Conservation (phyloP, 1,140 invertebrate genomes). For the Drosophila ambigua region DNA sequence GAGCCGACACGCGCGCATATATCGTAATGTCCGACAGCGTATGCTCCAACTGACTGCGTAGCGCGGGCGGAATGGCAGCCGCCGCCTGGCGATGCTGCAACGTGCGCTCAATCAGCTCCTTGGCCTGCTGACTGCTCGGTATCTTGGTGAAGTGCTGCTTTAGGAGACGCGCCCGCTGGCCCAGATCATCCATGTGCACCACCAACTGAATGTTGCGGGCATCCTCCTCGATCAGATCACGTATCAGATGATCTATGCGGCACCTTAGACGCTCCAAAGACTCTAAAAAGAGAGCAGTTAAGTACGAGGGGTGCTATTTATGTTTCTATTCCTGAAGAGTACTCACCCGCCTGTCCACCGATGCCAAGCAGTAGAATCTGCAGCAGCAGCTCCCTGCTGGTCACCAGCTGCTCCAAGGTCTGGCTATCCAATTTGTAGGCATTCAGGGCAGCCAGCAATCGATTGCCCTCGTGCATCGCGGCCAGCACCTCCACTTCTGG, state of each 20-base stretch:
- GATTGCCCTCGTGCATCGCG: conserved; percentile 84
- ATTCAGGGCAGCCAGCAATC: conserved; percentile 84
- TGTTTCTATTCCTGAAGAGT: no score
- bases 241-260: conserved; percentile 53
- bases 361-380: conserved; percentile 65
- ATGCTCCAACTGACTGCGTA: conserved; percentile 68
- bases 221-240: conserved; percentile 56
- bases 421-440: conserved; percentile 70
- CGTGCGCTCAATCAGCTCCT: conserved; percentile 71
- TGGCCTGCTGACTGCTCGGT: conserved; percentile 65
- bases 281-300: conserved; percentile 12
- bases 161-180: conserved; percentile 72
- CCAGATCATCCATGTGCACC: conserved; percentile 65
- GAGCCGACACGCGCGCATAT: conserved; percentile 83
- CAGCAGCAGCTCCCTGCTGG: conserved; percentile 37
- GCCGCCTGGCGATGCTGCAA: conserved; percentile 65
- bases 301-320: neutral
- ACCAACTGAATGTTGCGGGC: conserved; percentile 57
- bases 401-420: conserved; percentile 19
- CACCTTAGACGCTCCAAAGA: neutral
- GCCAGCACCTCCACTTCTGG: conserved; percentile 75
- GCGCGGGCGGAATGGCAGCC: conserved; percentile 59
- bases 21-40: conserved; percentile 85
- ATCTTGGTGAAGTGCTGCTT: conserved; percentile 80
- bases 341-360: conserved; percentile 45